Percentiles rank a stretch among this genome's conserved stretches.
phyloP scores from a whole-genome alignment of 2,888 invertebrate species.

The Cryptus armator region DNA sequence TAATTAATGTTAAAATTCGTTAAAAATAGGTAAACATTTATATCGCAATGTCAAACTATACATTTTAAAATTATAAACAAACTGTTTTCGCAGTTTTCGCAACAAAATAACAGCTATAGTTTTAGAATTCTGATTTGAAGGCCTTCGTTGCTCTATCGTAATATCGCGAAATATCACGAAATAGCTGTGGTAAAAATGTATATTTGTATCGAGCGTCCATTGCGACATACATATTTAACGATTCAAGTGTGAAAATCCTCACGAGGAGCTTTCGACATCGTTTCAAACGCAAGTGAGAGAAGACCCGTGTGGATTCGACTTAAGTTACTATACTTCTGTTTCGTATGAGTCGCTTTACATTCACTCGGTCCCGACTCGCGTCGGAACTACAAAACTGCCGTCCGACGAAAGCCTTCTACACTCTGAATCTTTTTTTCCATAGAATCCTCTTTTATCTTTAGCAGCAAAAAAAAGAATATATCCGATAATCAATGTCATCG shows the following conservation, averaged over 20 bases:
- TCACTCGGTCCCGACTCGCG: slow-evolving; percentile 11
- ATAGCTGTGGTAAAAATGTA: background rate
- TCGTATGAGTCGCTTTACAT: slow-evolving; percentile 37
- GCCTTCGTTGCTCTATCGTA: no score
- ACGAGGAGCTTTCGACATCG: background rate
- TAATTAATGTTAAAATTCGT: no score
- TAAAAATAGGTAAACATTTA: no score
- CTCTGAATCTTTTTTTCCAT: background rate
- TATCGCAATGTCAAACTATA: no score
- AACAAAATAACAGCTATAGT: no score
- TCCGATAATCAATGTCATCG: slow-evolving; percentile 20
- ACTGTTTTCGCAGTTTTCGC: background rate
- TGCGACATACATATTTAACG: background rate
- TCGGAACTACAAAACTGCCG: slow-evolving; percentile 1
- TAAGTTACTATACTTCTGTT: background rate
- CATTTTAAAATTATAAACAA: no score
- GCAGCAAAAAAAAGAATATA: background rate
- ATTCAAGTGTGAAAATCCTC: background rate
- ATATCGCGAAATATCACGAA: no score
- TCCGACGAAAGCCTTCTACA: background rate
- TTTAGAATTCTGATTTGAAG: no score
- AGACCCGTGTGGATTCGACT: background rate
- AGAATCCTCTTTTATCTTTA: background rate
- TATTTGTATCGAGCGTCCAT: background rate
- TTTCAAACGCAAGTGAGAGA: background rate